Percentiles rank a stretch among this genome's conserved stretches.
phyloP scores from a whole-genome alignment of 2,888 invertebrate species.

The Epinotia nisella region DNA sequence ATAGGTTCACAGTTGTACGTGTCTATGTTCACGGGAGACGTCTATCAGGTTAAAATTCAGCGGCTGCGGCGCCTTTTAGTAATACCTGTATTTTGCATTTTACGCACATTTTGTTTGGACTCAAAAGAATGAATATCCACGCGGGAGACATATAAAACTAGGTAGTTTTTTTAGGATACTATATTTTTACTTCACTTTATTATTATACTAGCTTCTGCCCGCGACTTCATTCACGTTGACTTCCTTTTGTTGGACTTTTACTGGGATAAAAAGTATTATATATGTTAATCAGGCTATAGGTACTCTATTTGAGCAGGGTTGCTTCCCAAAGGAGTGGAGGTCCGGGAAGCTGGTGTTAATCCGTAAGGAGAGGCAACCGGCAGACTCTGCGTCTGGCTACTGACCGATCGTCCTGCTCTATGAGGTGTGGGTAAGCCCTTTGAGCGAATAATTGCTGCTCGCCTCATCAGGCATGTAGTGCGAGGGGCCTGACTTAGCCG shows the following conservation, averaged over 20 bases:
- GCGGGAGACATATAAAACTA: background rate
- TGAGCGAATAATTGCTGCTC: too few species aligned
- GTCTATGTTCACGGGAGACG: background rate
- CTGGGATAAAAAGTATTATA: too few species aligned
- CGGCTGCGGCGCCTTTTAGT: background rate
- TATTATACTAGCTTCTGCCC: too few species aligned
- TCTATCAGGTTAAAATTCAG: conserved; percentile 11
- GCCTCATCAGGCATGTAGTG: too few species aligned
- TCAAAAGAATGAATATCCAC: background rate
- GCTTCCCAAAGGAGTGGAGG: conserved; percentile 34
- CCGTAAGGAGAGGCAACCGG: background rate
- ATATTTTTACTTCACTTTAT: background rate
- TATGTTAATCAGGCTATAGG: too few species aligned
- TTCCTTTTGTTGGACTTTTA: too few species aligned
- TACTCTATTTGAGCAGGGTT: too few species aligned
- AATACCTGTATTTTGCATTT: conserved; percentile 7
- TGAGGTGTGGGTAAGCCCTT: too few species aligned
- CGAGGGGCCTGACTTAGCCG: too few species aligned
- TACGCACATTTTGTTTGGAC: conserved; percentile 12
- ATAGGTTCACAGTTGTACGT: background rate
- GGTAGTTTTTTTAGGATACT: background rate
- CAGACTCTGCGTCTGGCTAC: background rate
- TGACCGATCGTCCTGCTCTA: background rate
- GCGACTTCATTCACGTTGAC: too few species aligned
- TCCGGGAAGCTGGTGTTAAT: background rate